Percentiles rank a stretch among this genome's conserved stretches.
phyloP scores from a whole-genome alignment of 1,140 invertebrate species.

The Drosophila pseudoananassae region DNA sequence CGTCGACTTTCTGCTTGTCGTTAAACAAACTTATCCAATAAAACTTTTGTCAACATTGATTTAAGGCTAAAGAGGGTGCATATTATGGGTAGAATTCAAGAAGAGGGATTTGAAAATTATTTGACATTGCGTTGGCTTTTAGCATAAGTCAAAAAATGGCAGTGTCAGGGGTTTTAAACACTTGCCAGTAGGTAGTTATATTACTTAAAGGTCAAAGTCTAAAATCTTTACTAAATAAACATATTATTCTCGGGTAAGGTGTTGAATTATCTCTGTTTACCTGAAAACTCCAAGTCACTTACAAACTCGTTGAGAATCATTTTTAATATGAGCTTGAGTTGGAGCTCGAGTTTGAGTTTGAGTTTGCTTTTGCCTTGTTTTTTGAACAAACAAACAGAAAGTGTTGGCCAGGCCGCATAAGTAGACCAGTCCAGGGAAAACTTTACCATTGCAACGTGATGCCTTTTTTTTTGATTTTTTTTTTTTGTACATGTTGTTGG shows the following conservation, averaged over 20 bases:
- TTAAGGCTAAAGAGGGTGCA: conserved; percentile 77
- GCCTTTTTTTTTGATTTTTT: conserved; percentile 20
- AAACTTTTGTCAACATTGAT: conserved; percentile 84
- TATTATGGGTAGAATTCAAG: conserved; percentile 56
- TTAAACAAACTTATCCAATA: conserved; percentile 84
- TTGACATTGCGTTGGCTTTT: conserved; percentile 48
- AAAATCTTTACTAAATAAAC: no score
- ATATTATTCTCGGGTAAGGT: no score
- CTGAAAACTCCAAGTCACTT: conserved; percentile 17
- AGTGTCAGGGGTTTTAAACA: neutral
- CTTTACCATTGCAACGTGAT: conserved; percentile 56
- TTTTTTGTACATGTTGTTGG: conserved; percentile 6
- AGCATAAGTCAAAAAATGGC: conserved; percentile 37
- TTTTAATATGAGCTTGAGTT: conserved; percentile 50
- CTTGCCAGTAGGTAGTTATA: neutral
- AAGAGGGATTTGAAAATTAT: conserved; percentile 20
- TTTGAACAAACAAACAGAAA: conserved; percentile 54
- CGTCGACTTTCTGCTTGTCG: conserved; percentile 63
- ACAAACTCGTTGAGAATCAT: conserved; percentile 11
- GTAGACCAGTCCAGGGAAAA: conserved; percentile 47
- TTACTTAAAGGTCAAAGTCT: no score
- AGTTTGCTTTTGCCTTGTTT: conserved; percentile 46
- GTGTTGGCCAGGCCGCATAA: conserved; percentile 75
- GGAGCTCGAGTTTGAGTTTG: conserved; percentile 16
- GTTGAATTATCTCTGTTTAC: neutral